Conservation (phyloP, 2,797 vertebrate genomes). For the Muraenolepis orangiensis region DNA sequence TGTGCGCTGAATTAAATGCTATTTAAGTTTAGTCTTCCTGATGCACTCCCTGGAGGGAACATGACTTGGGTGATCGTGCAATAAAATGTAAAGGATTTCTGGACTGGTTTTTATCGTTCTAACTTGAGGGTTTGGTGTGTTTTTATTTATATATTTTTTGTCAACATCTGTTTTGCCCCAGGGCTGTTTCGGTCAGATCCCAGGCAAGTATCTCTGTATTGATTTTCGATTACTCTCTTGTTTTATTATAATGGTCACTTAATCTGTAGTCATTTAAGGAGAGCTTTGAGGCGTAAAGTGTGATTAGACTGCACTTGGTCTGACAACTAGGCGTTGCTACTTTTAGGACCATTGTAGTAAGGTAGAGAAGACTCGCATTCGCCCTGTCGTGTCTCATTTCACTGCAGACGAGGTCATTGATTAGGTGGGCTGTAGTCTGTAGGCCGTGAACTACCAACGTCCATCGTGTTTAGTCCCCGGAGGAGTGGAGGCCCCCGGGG, state of each 20-base stretch:
- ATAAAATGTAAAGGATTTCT: conserved; percentile 72
- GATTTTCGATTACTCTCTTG: not conserved
- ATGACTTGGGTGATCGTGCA: conserved; percentile 71
- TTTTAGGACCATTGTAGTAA: not conserved
- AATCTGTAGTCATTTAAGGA: not conserved
- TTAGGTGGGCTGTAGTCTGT: not conserved
- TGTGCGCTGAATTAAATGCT: conserved; percentile 58
- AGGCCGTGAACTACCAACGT: too few relatives aligned
- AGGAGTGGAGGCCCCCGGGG: not conserved
- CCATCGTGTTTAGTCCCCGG: too few relatives aligned
- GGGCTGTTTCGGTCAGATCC: not conserved
- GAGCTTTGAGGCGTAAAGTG: not conserved
- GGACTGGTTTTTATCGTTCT: conserved; percentile 37
- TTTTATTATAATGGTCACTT: not conserved
- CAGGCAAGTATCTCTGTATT: not conserved
- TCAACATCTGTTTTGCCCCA: not conserved
- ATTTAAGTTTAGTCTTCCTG: conserved; percentile 70
- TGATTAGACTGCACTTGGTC: not conserved
- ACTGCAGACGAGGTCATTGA: not conserved
- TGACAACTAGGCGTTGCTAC: not conserved
- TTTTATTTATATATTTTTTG: not conserved
- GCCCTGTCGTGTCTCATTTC: not conserved
- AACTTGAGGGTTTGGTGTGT: not conserved
- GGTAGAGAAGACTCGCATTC: not conserved
- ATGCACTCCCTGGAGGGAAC: conserved; percentile 56